A percentile compares a stretch with the other conserved stretches of the same genome.
These are phyloP conservation scores for Seriola rivoliana DNA, from an alignment of 2,113 vertebrate species.

Conservation along the genomic window DNA sequence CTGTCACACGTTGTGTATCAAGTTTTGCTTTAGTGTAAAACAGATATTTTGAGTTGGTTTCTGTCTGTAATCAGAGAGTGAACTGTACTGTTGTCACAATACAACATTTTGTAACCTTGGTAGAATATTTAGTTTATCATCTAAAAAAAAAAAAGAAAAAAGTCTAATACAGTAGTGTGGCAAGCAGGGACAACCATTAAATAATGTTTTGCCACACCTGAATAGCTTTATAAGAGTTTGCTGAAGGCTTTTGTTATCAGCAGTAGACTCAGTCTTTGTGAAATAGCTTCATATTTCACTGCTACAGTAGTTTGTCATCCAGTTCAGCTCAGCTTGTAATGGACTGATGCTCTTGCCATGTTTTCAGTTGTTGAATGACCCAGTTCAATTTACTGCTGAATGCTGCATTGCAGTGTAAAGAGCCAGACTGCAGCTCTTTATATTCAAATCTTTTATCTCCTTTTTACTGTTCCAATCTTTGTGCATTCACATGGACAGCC, in stretches of 20 bases:
- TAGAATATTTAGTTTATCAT: neutral
- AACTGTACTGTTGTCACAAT: neutral
- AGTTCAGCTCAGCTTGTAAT: conserved; percentile 21
- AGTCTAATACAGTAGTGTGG: neutral
- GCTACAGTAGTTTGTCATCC: conserved; percentile 8
- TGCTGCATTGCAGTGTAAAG: conserved; percentile 57
- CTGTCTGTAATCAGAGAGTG: conserved; percentile 1
- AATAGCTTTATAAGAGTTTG: neutral
- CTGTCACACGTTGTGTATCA: neutral
- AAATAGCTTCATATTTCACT: conserved; percentile 35
- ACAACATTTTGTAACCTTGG: neutral
- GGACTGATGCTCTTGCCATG: conserved; percentile 17
- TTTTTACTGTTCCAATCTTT: conserved; percentile 35
- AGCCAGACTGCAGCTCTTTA: conserved; percentile 52
- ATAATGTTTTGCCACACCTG: neutral
- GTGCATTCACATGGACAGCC: neutral
- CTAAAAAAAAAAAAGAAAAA: neutral
- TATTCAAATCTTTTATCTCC: conserved; percentile 42
- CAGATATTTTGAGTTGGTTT: neutral
- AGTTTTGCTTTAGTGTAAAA: conserved; percentile 11
- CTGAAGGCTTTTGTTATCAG: neutral
- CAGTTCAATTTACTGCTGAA: conserved; percentile 48
- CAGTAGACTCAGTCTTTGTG: conserved; percentile 8
- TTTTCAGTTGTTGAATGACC: conserved; percentile 55
- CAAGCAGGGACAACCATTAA: neutral